Percentiles rank a stretch among this genome's conserved stretches.
Evolutionary conservation across 1,140 invertebrate species (phyloP).

Genomic region (Platyura marginata): DNA sequence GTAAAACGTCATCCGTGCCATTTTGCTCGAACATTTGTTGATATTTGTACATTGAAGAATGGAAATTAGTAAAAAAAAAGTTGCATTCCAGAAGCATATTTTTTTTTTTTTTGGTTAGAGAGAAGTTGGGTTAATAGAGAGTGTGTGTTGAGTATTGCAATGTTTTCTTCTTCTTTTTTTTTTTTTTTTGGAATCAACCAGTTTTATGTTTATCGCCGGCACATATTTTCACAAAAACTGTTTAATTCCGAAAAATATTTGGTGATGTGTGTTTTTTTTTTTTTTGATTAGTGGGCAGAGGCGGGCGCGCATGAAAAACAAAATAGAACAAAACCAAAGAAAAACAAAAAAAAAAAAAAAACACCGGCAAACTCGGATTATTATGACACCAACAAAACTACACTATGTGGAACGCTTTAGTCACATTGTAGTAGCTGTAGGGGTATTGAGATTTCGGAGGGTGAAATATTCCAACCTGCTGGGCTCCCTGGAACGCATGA

Average conservation of each 20-base stretch:
- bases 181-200: background rate
- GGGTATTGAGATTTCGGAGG: constrained; percentile 24
- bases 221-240: too few relatives aligned
- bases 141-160: background rate
- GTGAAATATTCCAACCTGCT: constrained; percentile 64
- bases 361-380: too few relatives aligned
- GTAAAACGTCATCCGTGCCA: too few relatives aligned
- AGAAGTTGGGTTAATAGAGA: background rate
- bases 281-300: background rate
- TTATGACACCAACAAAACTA: too few relatives aligned
- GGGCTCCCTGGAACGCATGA: constrained; percentile 95
- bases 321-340: too few relatives aligned
- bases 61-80: background rate
- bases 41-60: too few relatives aligned
- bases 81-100: background rate
- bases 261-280: background rate
- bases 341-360: too few relatives aligned
- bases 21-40: too few relatives aligned
- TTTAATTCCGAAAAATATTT: too few relatives aligned
- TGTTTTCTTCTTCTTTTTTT: background rate
- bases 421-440: constrained; percentile 26
- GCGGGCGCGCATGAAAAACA: too few relatives aligned
- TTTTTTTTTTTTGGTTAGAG: too few relatives aligned
- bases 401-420: constrained; percentile 12
- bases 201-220: too few relatives aligned